Conservation (phyloP, 2,888 invertebrate genomes). For the Psylliodes chrysocephalus region DNA sequence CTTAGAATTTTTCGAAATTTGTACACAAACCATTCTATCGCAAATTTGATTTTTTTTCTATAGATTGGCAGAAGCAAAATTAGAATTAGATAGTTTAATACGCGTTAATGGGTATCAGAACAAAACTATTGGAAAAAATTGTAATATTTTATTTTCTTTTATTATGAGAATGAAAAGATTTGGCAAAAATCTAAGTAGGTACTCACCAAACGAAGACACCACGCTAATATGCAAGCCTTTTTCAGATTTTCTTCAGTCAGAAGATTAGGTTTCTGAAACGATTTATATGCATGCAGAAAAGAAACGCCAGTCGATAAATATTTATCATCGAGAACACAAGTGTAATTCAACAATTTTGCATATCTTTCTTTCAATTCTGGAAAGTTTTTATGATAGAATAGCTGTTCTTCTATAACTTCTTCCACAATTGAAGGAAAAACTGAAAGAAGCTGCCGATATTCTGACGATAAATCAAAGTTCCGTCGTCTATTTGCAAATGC, state of each 20-base stretch:
- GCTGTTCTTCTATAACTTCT: background rate
- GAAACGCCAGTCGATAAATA: background rate
- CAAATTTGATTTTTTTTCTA: too few species aligned
- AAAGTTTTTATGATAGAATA: background rate
- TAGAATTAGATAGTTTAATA: too few species aligned
- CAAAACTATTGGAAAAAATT: too few species aligned
- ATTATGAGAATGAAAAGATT: background rate
- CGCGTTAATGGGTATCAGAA: too few species aligned
- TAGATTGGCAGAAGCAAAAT: too few species aligned
- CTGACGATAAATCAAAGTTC: background rate
- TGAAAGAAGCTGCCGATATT: background rate
- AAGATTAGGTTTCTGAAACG: background rate
- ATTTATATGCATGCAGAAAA: slow-evolving; percentile 1
- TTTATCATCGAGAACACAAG: background rate
- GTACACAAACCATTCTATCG: too few species aligned
- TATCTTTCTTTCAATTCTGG: slow-evolving; percentile 4
- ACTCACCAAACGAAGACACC: slow-evolving; percentile 17
- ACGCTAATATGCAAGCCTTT: slow-evolving; percentile 6
- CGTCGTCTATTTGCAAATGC: background rate
- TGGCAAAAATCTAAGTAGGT: background rate
- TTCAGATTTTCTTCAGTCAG: slow-evolving; percentile 1
- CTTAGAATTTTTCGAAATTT: too few species aligned
- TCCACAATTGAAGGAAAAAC: background rate
- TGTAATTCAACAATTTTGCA: background rate
- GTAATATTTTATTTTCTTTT: too few species aligned